Base-by-base conservation (phyloP, 2,113 vertebrate genomes). In the Psophia crepitans region DNA sequence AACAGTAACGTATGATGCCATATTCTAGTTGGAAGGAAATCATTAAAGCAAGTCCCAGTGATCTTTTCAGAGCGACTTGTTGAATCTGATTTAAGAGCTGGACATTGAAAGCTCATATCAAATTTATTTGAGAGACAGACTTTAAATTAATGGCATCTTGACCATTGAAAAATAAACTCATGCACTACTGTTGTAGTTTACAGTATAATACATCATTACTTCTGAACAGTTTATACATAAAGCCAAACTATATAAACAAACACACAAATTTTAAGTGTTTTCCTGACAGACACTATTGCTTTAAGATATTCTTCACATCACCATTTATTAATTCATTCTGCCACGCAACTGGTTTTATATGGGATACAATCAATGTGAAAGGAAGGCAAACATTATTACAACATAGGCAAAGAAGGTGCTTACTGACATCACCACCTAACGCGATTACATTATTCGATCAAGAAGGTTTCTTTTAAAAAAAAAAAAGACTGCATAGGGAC, bases 91-190 rank as follows among this genome's bases (percentile, higher is more conserved):
- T 80, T 16, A 87, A 73, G 81, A 88, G 82, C 49, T 87, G 83
- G 88, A 88, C 49, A 24, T 19, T 6, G 53, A 56, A 71, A 92
- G 90, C 79, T 73, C 44, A 80, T 80, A 97, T 92, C 87, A 94
- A 76, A 94, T 98, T 97, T 98, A 97, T 96, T 93, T 84, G 93
- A 95, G 93, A 95, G 94, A 95, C 51, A 88, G 94, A 66, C 91
- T 93, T 97, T 96, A 76, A 94, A 78, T 88, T 70, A 71, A 82
- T 70, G 84, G 90, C 76, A 46, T 84, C 83, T 84, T 88, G 63
- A 87, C 91, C 80, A 49, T 54, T 97, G 78, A 98, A 98, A 98
- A 98, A 98, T 97, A 98, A 98, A 98, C 89, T 90, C 98, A 98
- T 99, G 98, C 98, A 98, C 95, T 96, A 96, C n/a, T 98, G 88